phyloP scores from a whole-genome alignment of 2,797 vertebrate genomes.

The Nothura maculosa region DNA sequence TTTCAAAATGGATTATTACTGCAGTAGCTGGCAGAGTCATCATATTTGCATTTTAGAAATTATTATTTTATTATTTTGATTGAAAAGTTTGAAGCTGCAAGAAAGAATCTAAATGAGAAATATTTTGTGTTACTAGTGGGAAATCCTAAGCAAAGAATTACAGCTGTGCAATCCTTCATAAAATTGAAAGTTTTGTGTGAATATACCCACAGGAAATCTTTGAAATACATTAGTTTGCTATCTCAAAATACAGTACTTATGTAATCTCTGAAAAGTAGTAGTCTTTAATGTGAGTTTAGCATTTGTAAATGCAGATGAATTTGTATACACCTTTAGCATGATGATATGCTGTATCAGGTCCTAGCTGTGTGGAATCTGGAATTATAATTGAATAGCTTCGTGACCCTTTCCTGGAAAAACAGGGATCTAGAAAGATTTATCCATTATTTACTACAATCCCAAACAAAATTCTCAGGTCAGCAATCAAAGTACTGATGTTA shows the following conservation, averaged over 20 bases:
- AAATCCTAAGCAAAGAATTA: constrained; percentile 18
- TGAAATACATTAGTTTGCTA: constrained; percentile 39
- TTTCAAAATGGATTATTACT: neutral
- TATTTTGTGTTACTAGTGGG: neutral
- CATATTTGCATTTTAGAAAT: neutral
- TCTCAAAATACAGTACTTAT: constrained; percentile 6
- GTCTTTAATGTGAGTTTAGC: constrained; percentile 37
- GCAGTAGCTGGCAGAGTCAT: neutral
- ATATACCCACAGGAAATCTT: constrained; percentile 5
- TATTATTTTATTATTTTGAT: neutral
- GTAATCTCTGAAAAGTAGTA: constrained; percentile 32
- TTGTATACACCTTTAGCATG: constrained; percentile 25
- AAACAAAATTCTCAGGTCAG: neutral
- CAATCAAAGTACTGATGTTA: neutral
- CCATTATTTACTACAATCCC: neutral
- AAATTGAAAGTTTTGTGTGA: constrained; percentile 21
- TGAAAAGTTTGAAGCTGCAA: neutral
- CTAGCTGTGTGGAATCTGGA: constrained; percentile 13
- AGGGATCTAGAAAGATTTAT: neutral
- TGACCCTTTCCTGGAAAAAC: constrained; percentile 1
- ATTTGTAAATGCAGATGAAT: constrained; percentile 43
- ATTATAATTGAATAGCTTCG: constrained; percentile 51
- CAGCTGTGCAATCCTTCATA: neutral
- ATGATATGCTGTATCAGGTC: constrained; percentile 55
- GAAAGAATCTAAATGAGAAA: neutral